These are phyloP conservation scores for Deroptyus accipitrinus DNA, from an alignment of 2,113 vertebrate species.

Conservation along the genomic window DNA sequence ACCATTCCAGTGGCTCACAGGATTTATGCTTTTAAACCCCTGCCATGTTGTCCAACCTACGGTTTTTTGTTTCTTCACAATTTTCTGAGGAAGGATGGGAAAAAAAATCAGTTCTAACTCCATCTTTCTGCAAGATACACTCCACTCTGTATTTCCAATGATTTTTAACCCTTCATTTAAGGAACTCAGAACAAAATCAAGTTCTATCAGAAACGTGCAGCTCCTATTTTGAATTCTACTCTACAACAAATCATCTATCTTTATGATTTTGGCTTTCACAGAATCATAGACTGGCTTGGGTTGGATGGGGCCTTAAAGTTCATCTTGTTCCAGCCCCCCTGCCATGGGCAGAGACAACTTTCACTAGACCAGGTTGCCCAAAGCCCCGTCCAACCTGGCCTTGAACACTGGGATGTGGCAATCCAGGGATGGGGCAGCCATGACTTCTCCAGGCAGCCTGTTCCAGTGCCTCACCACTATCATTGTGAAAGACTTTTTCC, in stretches of 20 bases:
- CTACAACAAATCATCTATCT: neutral
- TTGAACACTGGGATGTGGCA: neutral
- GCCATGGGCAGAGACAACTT: neutral
- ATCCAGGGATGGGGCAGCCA: neutral
- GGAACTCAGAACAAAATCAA: neutral
- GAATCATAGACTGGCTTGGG: neutral
- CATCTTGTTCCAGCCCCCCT: neutral
- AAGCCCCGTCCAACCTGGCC: neutral
- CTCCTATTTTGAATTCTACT: neutral
- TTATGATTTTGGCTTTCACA: neutral
- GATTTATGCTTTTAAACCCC: neutral
- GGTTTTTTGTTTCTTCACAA: neutral
- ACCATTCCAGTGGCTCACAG: neutral
- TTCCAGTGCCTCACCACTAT: neutral
- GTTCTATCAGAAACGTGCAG: neutral
- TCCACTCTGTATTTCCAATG: neutral
- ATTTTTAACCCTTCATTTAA: slow-evolving; percentile 23
- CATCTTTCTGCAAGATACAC: slow-evolving; percentile 2
- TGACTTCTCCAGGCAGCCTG: neutral
- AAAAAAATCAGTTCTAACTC: neutral
- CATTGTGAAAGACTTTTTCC: neutral
- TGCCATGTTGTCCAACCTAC: neutral
- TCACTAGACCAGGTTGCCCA: neutral
- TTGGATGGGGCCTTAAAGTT: neutral
- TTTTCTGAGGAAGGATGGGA: neutral